Conservation (phyloP, 2,113 vertebrate genomes). For the Lycaon pictus region DNA sequence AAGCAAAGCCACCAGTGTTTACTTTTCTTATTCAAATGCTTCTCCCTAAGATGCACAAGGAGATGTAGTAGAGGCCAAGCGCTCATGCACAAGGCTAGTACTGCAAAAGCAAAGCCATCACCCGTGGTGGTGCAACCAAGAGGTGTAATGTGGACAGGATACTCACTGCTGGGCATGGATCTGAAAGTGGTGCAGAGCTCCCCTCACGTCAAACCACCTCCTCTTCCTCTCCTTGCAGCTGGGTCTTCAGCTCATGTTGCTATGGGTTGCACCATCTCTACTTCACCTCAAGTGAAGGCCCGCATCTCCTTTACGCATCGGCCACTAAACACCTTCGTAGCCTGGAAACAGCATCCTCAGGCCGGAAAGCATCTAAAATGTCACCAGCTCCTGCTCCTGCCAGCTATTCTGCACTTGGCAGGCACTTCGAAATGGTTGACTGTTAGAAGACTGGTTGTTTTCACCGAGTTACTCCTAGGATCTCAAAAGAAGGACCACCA, state of each 20-base stretch:
- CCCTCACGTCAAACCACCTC: neutral
- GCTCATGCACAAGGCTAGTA: accelerated
- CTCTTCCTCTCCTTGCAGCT: neutral
- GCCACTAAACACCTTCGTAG: neutral
- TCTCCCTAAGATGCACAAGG: neutral
- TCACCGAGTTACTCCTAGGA: neutral
- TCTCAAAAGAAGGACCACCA: neutral
- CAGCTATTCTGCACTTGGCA: neutral
- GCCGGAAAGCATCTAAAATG: neutral
- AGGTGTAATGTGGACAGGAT: neutral
- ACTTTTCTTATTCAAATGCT: too few relatives aligned
- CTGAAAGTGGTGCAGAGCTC: neutral
- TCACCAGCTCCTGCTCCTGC: neutral
- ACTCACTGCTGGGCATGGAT: neutral
- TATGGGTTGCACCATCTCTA: neutral
- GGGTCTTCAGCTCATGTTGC: neutral
- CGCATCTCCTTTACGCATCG: neutral
- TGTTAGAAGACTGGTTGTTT: neutral
- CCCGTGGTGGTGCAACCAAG: neutral
- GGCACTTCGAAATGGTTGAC: neutral
- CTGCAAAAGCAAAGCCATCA: neutral
- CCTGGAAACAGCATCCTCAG: neutral
- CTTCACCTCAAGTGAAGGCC: neutral
- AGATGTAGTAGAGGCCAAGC: neutral
- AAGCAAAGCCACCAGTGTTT: neutral